Evolutionary conservation across 2,113 vertebrate species (phyloP).

Genomic region (Grammomys dolichurus): DNA sequence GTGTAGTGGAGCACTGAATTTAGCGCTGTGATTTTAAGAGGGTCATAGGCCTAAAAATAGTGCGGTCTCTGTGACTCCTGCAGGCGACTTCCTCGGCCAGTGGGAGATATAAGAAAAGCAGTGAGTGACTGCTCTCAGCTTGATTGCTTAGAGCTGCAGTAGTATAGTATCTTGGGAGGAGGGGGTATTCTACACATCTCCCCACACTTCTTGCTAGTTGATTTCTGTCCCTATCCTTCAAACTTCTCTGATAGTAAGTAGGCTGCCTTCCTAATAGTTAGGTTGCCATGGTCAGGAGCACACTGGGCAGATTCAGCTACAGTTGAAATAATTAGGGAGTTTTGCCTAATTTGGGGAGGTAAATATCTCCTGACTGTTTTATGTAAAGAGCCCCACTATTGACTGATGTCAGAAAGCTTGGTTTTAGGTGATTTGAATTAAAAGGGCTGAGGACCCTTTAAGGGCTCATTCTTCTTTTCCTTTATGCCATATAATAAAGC

Average conservation of each 20-base stretch:
- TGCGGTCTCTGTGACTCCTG: slow-evolving; percentile 65
- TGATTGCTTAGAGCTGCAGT: not conserved
- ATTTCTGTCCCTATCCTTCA: not conserved
- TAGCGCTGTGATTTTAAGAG: slow-evolving; percentile 72
- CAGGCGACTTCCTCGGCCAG: slow-evolving; percentile 64
- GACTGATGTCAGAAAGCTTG: not conserved
- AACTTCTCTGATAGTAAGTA: not conserved
- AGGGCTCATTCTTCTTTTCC: not conserved
- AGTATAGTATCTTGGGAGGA: not conserved
- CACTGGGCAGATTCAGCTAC: not conserved
- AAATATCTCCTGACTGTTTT: not conserved
- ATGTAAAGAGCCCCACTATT: not conserved
- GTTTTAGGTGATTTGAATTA: slow-evolving; percentile 9
- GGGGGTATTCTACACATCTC: not conserved
- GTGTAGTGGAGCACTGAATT: slow-evolving; percentile 67
- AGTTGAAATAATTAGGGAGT: not conserved
- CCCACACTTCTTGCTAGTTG: not conserved
- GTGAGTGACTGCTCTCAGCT: not conserved
- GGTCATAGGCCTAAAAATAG: slow-evolving; percentile 79
- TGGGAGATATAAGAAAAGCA: slow-evolving; percentile 41
- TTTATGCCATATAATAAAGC: not conserved
- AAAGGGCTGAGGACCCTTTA: not conserved
- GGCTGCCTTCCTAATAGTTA: not conserved
- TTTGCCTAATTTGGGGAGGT: not conserved
- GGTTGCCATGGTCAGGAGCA: not conserved